phyloP scores from a whole-genome alignment of 2,797 vertebrate species.

The Masticophis lateralis region DNA sequence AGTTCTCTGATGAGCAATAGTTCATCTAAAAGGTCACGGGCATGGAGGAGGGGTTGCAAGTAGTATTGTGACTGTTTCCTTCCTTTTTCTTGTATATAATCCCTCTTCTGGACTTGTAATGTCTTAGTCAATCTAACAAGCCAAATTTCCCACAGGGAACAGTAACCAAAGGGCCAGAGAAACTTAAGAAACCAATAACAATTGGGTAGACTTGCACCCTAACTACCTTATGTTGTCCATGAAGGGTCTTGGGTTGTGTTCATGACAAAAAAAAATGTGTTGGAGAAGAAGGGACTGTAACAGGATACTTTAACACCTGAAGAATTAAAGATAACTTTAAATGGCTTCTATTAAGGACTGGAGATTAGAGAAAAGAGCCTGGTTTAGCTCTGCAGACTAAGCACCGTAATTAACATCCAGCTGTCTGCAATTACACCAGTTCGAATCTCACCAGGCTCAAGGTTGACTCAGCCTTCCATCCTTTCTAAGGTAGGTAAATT shows the following conservation, averaged over 20 bases:
- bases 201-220: background rate
- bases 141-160: background rate
- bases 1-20: background rate
- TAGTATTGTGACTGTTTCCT: background rate
- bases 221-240: background rate
- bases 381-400: no score
- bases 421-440: no score
- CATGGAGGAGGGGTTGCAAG: background rate
- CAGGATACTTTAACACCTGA: background rate
- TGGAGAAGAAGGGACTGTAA: background rate
- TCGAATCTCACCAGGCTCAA: no score
- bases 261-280: background rate
- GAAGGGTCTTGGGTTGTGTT: background rate
- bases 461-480: no score
- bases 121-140: background rate
- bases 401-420: no score
- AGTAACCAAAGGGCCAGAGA: background rate
- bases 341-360: background rate
- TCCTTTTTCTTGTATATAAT: background rate
- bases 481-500: no score
- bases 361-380: background rate
- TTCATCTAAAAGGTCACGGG: background rate
- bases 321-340: background rate
- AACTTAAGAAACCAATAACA: background rate
- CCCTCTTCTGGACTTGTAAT: background rate